Conservation (phyloP, 2,797 vertebrate species). For the Tachyglossus aculeatus region DNA sequence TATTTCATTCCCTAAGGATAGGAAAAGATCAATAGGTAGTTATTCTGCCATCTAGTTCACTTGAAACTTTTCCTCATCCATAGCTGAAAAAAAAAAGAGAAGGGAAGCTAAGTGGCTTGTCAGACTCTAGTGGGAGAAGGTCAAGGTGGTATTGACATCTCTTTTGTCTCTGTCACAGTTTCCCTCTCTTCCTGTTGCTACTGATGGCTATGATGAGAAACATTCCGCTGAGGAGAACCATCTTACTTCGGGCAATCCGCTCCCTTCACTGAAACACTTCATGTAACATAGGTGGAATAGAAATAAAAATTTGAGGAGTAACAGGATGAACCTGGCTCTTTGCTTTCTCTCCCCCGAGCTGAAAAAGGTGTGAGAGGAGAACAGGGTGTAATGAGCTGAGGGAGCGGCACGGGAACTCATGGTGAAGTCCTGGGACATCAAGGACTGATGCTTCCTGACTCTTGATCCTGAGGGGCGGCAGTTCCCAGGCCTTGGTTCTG, state of each 20-base stretch:
- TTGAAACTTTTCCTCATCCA: neutral
- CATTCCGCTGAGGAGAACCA: constrained; percentile 28
- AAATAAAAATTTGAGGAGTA: too few species aligned
- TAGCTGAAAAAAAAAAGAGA: neutral
- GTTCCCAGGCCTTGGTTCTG: too few species aligned
- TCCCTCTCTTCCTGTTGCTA: constrained; percentile 35
- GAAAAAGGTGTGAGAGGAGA: too few species aligned
- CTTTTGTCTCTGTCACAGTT: constrained; percentile 5
- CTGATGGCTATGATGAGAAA: constrained; percentile 13
- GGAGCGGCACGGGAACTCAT: too few species aligned
- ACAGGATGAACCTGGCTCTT: too few species aligned
- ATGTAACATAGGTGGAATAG: too few species aligned
- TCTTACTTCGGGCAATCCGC: constrained; percentile 41
- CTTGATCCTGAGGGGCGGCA: too few species aligned
- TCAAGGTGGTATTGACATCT: constrained; percentile 15
- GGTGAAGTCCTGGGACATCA: too few species aligned
- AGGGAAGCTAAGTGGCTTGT: neutral
- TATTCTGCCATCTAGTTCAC: neutral
- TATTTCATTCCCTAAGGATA: neutral
- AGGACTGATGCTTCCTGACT: too few species aligned
- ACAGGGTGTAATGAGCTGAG: too few species aligned
- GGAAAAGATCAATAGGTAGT: neutral
- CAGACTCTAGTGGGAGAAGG: rapidly evolving
- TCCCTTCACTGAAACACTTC: constrained; percentile 5
- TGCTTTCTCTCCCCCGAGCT: too few species aligned